Evolutionary conservation across 2,113 vertebrate genomes (phyloP), one percentile per base, ranked within the genome.

Genomic region (Spizaetus ornatus): DNA sequence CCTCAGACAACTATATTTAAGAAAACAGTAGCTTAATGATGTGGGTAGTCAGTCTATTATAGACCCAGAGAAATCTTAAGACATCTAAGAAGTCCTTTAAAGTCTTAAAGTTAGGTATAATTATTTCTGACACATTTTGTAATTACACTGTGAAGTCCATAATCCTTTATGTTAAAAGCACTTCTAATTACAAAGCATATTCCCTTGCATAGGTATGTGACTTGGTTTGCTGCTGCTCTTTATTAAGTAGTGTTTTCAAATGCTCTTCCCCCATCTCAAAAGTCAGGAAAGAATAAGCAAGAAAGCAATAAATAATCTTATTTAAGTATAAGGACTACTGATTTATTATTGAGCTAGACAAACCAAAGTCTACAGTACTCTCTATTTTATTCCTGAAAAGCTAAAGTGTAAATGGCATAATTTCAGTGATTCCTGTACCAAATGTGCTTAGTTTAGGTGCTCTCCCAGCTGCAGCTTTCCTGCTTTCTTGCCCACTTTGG

Each of bases 111-210:
- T 50, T 80, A 38, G n/a, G 69, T 93, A 67, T 76, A 95, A 91
- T 66, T 90, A 94, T 74, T 96, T 90, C 88, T 95, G 81, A 89
- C n/a, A n/a, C 81, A 86, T 83, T 91, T 48, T 89, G 26, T 65
- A 92, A 94, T 88, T 93, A 55, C 16, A 34, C 61, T 5, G 8
- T 67, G 42, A 79, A 82, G 56, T 78, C 53, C 69, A 77, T 82
- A 61, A 87, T 61, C 25, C 65, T 66, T 82, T 34, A 61, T 80
- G 25, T 80, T 85, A 79, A 81, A 95, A 93, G 29, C 50, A 78
- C 26, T 94, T 92, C 12, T 97, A 97, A 95, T 94, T 97, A 86
- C 48, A 82, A 84, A 95, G 27, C 23, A 13, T 58, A 32, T 95
- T 95, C 21, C 29, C 25, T 69, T 81, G 34, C 23, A 12, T 6